Evolutionary conservation across 2,113 vertebrate genomes (phyloP), one percentile per base, ranked within the genome.

Genomic region (Corydoras maculifer): DNA sequence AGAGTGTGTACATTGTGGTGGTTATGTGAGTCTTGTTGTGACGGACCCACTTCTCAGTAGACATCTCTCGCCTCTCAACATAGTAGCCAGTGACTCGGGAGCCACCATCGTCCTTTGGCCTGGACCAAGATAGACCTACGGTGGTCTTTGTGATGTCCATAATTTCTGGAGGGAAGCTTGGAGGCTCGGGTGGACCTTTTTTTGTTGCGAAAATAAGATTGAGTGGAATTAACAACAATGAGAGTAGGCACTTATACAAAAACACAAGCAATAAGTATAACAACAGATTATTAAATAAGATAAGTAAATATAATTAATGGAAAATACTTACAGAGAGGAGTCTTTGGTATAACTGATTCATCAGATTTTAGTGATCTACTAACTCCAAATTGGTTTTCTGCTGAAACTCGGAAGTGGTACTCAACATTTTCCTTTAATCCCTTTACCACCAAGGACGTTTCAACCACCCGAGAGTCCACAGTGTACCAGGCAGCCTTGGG

Each of bases 21-120:
- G 97, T 99, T 81, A 99, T 96, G 76, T 98, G 96, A 65, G 97
- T 99, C 85, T 95, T 99, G 81, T 91, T 91, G 84, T 98, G 96
- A 63, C 95, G 90, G 62, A 99, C 94, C 97, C 97, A 99, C 78
- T 99, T 99, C 77, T 98, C 95, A 49, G 94, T 98, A 25, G 94
- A 95, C 67, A 90, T 87, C 78, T 99, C 97, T 81, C 90, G 94
- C 76, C 97, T 94, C 75, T 99, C 96, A 82, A 99, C 92, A 57
- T 90, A 99, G 81, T 99, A 99, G 66, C 97, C 97, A 49, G 94
- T 98, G 68, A 99, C 90, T 60, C 95, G 92, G 78, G 95, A 96
- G 61, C 96, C 96, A 57, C 97, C 97, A 50, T 99, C 97, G 67
- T 99, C 97, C 76, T 93, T 93, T 74, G 97, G 95, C 57, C 95